Evolutionary conservation across 2,888 invertebrate species (phyloP).

Genomic region (Lumbricus terrestris): DNA sequence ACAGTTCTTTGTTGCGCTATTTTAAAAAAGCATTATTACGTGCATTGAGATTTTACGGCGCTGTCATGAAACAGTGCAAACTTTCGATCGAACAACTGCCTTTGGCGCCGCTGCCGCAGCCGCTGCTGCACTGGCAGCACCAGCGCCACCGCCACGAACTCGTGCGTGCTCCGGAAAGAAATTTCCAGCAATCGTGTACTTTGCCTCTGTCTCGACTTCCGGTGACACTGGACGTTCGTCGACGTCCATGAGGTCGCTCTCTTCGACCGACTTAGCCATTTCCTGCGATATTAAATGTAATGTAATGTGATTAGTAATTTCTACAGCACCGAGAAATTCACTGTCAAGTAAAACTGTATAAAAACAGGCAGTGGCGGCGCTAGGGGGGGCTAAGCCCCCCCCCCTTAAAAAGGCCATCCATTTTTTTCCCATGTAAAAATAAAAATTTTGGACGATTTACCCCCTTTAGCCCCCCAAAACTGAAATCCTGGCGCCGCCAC

Average conservation of each 20-base stretch:
- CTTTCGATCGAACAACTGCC: background rate
- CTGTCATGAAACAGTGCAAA: background rate
- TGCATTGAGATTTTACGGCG: background rate
- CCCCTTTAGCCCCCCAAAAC: no score
- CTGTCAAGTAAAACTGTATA: no score
- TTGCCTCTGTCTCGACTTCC: background rate
- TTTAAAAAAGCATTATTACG: background rate
- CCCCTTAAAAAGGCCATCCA: no score
- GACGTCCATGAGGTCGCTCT: background rate
- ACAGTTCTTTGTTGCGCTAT: background rate
- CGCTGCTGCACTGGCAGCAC: no score
- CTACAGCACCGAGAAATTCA: background rate
- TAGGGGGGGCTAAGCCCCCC: no score
- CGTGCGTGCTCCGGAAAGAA: background rate
- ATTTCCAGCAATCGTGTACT: slow-evolving; percentile 4
- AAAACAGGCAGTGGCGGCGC: no score
- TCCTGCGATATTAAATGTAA: background rate
- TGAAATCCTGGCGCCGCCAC: no score
- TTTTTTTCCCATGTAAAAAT: no score
- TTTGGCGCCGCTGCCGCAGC: background rate
- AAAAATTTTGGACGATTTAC: no score
- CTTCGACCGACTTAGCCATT: background rate
- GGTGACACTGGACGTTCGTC: background rate
- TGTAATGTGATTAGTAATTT: no score
- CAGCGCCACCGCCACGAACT: background rate